Conservation (phyloP, 2,113 vertebrate genomes). For the Desmodus rotundus region DNA sequence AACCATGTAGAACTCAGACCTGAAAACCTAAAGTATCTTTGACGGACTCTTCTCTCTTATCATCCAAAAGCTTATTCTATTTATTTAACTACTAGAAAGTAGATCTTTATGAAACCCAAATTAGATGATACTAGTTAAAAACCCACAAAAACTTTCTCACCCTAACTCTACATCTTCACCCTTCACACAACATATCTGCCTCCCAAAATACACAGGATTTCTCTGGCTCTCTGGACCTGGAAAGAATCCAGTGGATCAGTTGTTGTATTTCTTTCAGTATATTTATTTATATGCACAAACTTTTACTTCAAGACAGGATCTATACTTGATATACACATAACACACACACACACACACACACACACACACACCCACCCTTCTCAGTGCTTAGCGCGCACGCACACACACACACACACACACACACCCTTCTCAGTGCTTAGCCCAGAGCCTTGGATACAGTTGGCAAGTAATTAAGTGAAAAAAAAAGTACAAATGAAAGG, state of each 20-base stretch:
- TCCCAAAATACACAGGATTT: background rate
- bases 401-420: background rate
- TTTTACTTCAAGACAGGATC: background rate
- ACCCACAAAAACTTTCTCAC: background rate
- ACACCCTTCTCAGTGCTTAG: background rate
- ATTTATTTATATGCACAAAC: background rate
- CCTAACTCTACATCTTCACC: background rate
- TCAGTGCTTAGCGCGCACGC: background rate
- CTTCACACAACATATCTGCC: background rate
- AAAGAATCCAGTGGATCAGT: background rate
- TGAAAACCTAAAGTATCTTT: slow-evolving; percentile 2
- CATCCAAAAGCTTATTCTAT: background rate
- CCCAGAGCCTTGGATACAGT: background rate
- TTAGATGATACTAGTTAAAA: slow-evolving; percentile 24
- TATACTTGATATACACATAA: background rate
- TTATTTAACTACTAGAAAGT: background rate
- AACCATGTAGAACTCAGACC: background rate
- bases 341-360: background rate
- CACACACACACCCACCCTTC: background rate
- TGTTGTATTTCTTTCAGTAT: background rate
- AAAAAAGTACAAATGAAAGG: background rate
- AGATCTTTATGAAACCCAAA: background rate
- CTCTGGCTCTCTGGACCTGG: background rate
- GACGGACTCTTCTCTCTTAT: background rate
- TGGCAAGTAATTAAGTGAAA: slow-evolving; percentile 7